A percentile compares a stretch with the other conserved stretches of the same genome.
These are phyloP conservation scores for Papilio machaon DNA, from an alignment of 1,140 invertebrate species.

Conservation along the genomic window DNA sequence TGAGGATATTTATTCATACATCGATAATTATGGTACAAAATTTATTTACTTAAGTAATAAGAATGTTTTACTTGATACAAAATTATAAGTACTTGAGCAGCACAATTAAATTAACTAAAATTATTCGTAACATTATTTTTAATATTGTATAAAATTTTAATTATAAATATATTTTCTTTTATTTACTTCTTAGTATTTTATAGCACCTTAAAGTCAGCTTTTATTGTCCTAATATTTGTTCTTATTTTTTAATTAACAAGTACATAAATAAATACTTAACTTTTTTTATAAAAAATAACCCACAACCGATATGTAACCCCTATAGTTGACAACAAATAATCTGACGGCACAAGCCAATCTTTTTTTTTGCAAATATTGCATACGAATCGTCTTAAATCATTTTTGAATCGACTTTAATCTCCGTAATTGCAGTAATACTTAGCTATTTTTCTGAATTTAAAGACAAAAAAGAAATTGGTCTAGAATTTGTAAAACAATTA, in stretches of 20 bases:
- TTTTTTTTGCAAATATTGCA: not conserved
- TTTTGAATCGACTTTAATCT: too few relatives aligned
- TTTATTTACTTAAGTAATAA: not conserved
- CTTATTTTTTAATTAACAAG: not conserved
- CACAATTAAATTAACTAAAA: not conserved
- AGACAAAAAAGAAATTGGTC: not conserved
- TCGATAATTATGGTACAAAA: not conserved
- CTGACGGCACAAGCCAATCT: slow-evolving; percentile 24
- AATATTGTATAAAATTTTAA: not conserved
- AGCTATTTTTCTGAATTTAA: not conserved
- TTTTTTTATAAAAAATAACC: slow-evolving; percentile 39
- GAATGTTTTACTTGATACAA: not conserved
- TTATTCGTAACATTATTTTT: not conserved
- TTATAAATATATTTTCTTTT: not conserved
- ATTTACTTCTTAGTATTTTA: slow-evolving; percentile 40
- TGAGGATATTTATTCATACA: not conserved
- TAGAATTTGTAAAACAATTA: slow-evolving; percentile 32
- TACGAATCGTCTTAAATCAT: too few relatives aligned
- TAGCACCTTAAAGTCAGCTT: slow-evolving; percentile 69
- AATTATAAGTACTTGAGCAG: slow-evolving; percentile 7
- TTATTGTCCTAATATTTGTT: slow-evolving; percentile 12
- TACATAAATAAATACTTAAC: slow-evolving; percentile 8
- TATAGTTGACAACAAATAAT: slow-evolving; percentile 63
- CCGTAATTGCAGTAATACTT: not conserved
- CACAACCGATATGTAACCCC: slow-evolving; percentile 58